Evolutionary conservation across 2,113 vertebrate species (phyloP).

Genomic region (Chunga burmeisteri): DNA sequence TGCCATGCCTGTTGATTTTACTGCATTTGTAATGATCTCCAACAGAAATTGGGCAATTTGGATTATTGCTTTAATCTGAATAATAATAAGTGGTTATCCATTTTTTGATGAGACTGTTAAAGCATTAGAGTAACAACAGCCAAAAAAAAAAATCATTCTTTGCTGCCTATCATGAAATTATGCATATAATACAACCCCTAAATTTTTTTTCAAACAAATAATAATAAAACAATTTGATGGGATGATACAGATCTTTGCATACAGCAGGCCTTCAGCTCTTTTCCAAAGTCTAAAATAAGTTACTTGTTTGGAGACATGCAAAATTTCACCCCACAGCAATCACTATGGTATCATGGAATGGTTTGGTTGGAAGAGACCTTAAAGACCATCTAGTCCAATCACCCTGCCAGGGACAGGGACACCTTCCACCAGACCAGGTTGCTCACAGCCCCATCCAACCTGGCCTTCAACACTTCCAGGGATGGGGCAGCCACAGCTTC

Average conservation of each 20-base stretch:
- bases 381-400: no score
- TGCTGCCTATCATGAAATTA: background rate
- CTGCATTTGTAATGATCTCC: background rate
- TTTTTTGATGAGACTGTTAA: background rate
- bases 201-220: background rate
- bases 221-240: background rate
- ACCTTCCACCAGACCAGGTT: no score
- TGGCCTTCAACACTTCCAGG: no score
- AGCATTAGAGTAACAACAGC: background rate
- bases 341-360: background rate
- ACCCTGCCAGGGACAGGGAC: no score
- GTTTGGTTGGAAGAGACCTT: no score
- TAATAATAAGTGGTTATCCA: background rate
- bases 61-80: background rate
- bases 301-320: background rate
- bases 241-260: background rate
- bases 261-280: background rate
- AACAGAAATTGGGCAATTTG: background rate
- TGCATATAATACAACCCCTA: background rate
- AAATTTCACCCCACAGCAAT: background rate
- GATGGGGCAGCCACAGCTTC: no score
- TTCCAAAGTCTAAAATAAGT: background rate
- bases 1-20: background rate
- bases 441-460: no score
- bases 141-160: background rate